Conservation (phyloP, 1,140 invertebrate genomes). For the Euwallacea fornicatus region DNA sequence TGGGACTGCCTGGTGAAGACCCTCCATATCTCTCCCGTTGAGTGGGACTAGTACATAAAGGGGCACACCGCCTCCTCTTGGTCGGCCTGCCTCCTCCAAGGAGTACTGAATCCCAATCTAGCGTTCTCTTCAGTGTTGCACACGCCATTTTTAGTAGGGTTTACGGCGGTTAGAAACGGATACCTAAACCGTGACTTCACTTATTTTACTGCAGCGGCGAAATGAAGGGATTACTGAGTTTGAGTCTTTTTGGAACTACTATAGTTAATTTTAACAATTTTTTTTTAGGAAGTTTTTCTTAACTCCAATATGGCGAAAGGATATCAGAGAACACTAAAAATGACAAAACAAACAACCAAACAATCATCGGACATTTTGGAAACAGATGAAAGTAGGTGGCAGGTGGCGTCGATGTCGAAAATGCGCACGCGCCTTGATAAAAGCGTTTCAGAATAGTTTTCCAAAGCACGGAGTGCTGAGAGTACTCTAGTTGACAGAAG, state of each 20-base stretch:
- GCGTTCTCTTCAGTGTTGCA: slow-evolving; percentile 88
- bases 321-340: slow-evolving; percentile 37
- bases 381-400: no score
- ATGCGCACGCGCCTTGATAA: no score
- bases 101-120: slow-evolving; percentile 90
- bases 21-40: slow-evolving; percentile 42
- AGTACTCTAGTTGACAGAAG: no score
- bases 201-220: background rate
- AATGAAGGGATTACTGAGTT: background rate
- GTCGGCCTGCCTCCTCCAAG: slow-evolving; percentile 78
- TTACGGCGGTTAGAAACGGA: slow-evolving; percentile 46
- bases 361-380: no score
- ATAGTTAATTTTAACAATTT: background rate
- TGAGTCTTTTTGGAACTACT: background rate
- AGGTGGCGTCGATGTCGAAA: no score
- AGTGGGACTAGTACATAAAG: slow-evolving; percentile 70
- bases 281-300: slow-evolving; percentile 3
- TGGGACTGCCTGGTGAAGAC: slow-evolving; percentile 28
- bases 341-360: slow-evolving; percentile 22
- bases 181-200: slow-evolving; percentile 35
- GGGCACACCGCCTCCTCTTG: slow-evolving; percentile 85
- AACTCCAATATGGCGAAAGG: slow-evolving; percentile 44
- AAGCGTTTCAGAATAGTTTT: no score
- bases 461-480: no score
- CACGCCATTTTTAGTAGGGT: slow-evolving; percentile 83